A percentile compares a stretch with the other conserved stretches of the same genome.
Evolutionary conservation across 1,140 invertebrate genomes (phyloP).

Genomic region (Drosophila pandora): DNA sequence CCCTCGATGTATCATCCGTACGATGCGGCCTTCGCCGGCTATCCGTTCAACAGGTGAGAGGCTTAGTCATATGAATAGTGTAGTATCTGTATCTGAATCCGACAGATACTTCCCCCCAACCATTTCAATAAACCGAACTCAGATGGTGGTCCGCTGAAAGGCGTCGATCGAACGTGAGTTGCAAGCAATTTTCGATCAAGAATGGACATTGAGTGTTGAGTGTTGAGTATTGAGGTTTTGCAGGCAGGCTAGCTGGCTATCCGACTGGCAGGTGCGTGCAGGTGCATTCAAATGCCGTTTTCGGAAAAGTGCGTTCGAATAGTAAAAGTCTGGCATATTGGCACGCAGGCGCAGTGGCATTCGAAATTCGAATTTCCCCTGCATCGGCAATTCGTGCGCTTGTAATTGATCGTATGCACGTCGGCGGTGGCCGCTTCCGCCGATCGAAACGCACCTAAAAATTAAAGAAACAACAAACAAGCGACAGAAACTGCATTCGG

Average conservation of each 20-base stretch:
- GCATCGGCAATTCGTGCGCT: constrained; percentile 67
- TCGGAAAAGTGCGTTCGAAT: constrained; percentile 50
- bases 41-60: constrained; percentile 95
- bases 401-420: constrained; percentile 72
- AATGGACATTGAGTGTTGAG: not conserved
- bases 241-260: not conserved
- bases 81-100: constrained; percentile 10
- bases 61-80: constrained; percentile 16
- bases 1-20: constrained; percentile 95
- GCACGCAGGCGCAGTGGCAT: constrained; percentile 51
- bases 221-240: constrained; percentile 12
- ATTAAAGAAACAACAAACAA: not conserved
- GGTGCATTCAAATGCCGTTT: constrained; percentile 55
- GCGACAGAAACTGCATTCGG: not conserved
- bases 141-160: constrained; percentile 68
- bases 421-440: constrained; percentile 60
- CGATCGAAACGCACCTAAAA: constrained; percentile 20
- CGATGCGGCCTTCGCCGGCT: constrained; percentile 93
- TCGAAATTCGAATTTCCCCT: constrained; percentile 49
- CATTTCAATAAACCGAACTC: constrained; percentile 37
- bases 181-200: constrained; percentile 31
- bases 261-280: constrained; percentile 36
- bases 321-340: constrained; percentile 64
- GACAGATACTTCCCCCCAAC: constrained; percentile 32
- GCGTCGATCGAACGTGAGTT: constrained; percentile 69